Base-by-base conservation (phyloP, 2,888 invertebrate species). In the Litoditis marina region DNA sequence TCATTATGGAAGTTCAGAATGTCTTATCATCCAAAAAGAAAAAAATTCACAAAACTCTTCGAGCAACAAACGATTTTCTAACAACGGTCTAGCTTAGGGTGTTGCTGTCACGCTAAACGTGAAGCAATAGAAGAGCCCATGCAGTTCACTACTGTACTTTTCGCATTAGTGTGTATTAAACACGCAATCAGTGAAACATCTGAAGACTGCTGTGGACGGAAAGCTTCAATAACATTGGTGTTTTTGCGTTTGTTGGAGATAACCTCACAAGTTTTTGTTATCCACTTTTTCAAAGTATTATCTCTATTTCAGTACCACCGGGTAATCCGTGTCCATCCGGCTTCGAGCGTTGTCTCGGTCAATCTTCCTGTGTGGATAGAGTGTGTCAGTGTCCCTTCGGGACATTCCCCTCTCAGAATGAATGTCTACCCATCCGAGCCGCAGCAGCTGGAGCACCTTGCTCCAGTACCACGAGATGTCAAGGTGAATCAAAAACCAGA, bases 351-450 rank as follows among this genome's bases (percentile, higher is more conserved):
- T 76, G 78, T 44, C 55, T 70, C 11, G 78, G 78, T n/a, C 53
- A 63, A 11, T 77, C 82, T 2, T 66, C 71, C 19, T 83, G 83
- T 56, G 61, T 66, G 16, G 70, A 73, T 16, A 73, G 74, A 16
- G 59, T 57, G 0, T 77, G 77, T 34, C 57, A 60, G 44, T 77
- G 77, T 36, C 64, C 66, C 4, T 27, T 55, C 31, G 69, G 68
- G 0, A 57, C 66, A 22, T 63, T 62, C 19, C 60, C 61, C 34
- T 13, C 54, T 11, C 66, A 64, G 2, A 62, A 60, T n/a, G 69
- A 76, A 60, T 77, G 77, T 52, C 51, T 62, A 8, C 46, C 63
- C 11, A 52, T 66, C 47, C 49, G 58, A 59, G 63, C 60, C 13
- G 66, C 66, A 11, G 30, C 47, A 25, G 64, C 69, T 3, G 72